These are phyloP conservation scores for Cyprinus carpio DNA, from an alignment of 2,113 vertebrate genomes.

Conservation along the genomic window DNA sequence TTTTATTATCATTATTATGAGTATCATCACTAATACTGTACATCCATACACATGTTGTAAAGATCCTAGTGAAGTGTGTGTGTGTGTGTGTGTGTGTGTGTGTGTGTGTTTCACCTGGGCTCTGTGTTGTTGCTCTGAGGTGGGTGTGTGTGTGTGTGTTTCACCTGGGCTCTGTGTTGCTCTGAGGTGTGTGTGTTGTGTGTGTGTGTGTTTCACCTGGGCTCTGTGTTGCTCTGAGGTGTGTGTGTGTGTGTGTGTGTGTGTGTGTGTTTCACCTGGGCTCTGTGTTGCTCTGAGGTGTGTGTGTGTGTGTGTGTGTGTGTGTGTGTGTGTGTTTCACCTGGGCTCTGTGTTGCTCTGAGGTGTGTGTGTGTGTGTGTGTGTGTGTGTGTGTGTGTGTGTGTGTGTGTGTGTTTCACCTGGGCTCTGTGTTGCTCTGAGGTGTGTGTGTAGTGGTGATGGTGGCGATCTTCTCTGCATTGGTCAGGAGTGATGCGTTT, in stretches of 20 bases:
- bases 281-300: background rate
- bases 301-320: background rate
- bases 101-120: too few relatives aligned
- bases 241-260: background rate
- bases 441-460: slow-evolving; percentile 57
- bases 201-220: too few relatives aligned
- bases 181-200: too few relatives aligned
- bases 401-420: background rate
- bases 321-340: background rate
- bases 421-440: slow-evolving; percentile 50
- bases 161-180: too few relatives aligned
- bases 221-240: too few relatives aligned
- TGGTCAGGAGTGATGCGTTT: slow-evolving; percentile 53
- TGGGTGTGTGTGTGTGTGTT: too few relatives aligned
- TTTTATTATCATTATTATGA: background rate
- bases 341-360: slow-evolving; percentile 49
- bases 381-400: background rate
- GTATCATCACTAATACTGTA: background rate
- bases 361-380: slow-evolving; percentile 6
- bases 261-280: background rate
- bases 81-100: too few relatives aligned
- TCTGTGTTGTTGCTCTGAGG: too few relatives aligned
- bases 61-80: background rate
- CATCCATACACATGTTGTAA: background rate
- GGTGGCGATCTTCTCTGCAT: slow-evolving; percentile 56